Evolutionary conservation across 2,113 vertebrate species (phyloP).

Genomic region (Antigone vipio): DNA sequence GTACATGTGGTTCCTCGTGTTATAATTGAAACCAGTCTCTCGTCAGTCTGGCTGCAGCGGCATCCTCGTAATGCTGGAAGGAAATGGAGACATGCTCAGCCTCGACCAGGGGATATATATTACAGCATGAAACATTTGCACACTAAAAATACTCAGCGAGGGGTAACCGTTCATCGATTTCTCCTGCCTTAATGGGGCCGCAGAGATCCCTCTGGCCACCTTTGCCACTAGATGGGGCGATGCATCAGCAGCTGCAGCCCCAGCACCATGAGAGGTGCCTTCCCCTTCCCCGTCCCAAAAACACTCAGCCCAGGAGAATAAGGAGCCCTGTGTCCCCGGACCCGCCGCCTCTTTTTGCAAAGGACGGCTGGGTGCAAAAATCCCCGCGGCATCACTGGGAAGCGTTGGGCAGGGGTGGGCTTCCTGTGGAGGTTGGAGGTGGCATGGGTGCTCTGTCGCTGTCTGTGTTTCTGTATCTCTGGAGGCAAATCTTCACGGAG

Average conservation of each 20-base stretch:
- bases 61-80: conserved; percentile 27
- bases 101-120: not conserved
- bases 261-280: not conserved
- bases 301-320: rapidly evolving
- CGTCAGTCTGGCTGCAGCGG: conserved; percentile 23
- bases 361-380: not conserved
- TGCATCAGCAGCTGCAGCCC: conserved; percentile 8
- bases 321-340: rapidly evolving
- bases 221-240: conserved; percentile 59
- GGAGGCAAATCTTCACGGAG: rapidly evolving
- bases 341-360: rapidly evolving
- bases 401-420: rapidly evolving
- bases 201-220: not conserved
- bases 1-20: not conserved
- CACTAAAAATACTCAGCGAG: conserved; percentile 13
- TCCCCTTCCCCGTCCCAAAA: not conserved
- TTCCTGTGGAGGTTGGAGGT: not conserved
- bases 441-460: rapidly evolving
- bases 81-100: not conserved
- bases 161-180: conserved; percentile 26
- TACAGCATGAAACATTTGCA: not conserved
- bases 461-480: not conserved
- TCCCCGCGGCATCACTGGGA: rapidly evolving
- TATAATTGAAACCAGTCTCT: not conserved
- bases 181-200: not conserved